Base-by-base conservation (phyloP, 2,113 vertebrate species). In the Lontra canadensis region DNA sequence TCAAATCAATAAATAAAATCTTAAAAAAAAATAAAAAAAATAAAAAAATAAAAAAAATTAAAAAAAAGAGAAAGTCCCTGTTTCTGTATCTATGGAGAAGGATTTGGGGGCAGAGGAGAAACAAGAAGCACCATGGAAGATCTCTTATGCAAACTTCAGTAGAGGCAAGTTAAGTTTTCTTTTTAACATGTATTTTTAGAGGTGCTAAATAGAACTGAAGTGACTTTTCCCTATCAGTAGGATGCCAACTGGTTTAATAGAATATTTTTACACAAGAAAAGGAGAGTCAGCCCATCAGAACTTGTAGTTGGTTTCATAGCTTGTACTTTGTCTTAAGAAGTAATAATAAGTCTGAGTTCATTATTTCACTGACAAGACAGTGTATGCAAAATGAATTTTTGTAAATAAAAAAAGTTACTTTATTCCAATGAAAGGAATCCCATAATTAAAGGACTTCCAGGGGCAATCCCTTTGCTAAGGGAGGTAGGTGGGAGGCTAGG, bases 361-460 rank as follows among this genome's bases (percentile, higher is more conserved):
- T 39, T 65, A 63, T 83, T 90, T 92, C 73, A 94, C 36, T 94
- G 15, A 92, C 76, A 88, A 82, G 34, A 76, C 14, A 91, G 0
- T 80, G 14, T 73, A 87, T 81, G 25, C 29, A 93, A 93, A 95
- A 94, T 4, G 1, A 86, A 49, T 34, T 84, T 95, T 61, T 80
- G 3, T 74, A 96, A 92, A 63, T 44, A 90, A 97, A 96, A 90
- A 82, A 65, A 36, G 67, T 89, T 87, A 79, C 67, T 63, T 74
- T 95, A 78, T n/a, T 97, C 93, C 88, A 88, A 81, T 26, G 73
- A 82, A 83, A 88, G n/a, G 14, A 82, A 69, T 93, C 39, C 25
- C 57, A 69, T 84, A 91, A 84, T 59, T 90, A 74, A 95, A 93
- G 34, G 49, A 80, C n/a, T 84, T 61, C 36, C 34, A 74, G 2